Base-by-base conservation (phyloP, 2,888 invertebrate genomes). In the Rotaria magnacalcarata region DNA sequence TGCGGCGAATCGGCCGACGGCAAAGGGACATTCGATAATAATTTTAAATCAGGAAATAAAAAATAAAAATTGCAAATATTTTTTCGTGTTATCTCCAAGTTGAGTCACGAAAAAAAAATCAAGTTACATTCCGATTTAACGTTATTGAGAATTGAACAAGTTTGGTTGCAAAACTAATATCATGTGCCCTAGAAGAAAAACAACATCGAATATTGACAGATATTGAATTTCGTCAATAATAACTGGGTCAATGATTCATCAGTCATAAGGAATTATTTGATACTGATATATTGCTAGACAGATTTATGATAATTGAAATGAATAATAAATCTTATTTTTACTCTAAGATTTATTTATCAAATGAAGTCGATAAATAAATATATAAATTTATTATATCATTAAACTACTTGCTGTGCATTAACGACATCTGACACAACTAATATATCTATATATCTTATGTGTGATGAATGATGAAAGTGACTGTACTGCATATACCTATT, bases 21-120 rank as follows among this genome's bases (percentile, higher is more conserved):
- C 67, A 67, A 67, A 67, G 34, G 67, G 67, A 67, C 67, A 67
- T 67, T 67, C 67, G 67, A 67, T 67, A 19, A 56, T 67, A 34
- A 67, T 8, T 34, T 8, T 34, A 14, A 54, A 34, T 27, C 6
- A 16, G 16, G 19, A 16, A 5, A 67, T 14, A 34, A 16, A 27
- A 34, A 34, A 67, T 6, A 67, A 0, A 0, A 34, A 14, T 27
- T 19, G 34, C 34, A 67, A 41, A 67, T 67, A 16, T 6, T 67
- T 67, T 27, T 16, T 67, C 24, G 56, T 21, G 16, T 34, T 19
- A 14, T 7, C 19, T 34, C 27, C 7, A 41, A 34, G 24, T 24
- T 14, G 24, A 54, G n/a, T n/a, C 10, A 27, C 16, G 67, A 19
- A 34, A 34, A 8, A 67, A 67, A 27, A 67, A 67, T 67, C 14